A percentile compares a stretch with the other conserved stretches of the same genome.
phyloP scores from a whole-genome alignment of 2,113 vertebrate genomes.

The Triplophysa tibetana region DNA sequence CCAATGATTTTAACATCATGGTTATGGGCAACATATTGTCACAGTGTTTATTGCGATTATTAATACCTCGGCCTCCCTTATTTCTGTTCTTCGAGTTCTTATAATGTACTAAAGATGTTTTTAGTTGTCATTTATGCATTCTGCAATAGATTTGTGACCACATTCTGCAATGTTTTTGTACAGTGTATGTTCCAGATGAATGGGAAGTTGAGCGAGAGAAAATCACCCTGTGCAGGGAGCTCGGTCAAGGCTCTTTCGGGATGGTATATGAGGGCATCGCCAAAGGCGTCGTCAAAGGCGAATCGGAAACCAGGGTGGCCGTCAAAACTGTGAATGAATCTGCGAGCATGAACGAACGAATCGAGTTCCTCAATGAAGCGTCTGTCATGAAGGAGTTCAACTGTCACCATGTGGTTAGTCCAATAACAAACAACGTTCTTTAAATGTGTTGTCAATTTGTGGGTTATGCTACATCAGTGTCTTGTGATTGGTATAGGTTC shows the following conservation, averaged over 20 bases:
- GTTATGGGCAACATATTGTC: no score
- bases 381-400: constrained; percentile 99
- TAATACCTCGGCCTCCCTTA: no score
- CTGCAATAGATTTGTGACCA: not conserved
- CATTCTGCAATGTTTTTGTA: not conserved
- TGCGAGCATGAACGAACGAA: constrained; percentile 94
- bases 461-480: not conserved
- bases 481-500: constrained; percentile 79
- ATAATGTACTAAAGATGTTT: not conserved
- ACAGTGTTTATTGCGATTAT: no score
- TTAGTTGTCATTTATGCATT: not conserved
- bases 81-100: no score
- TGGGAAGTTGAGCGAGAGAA: constrained; percentile 98
- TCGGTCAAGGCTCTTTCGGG: constrained; percentile 97
- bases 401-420: constrained; percentile 94
- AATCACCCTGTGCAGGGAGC: constrained; percentile 89
- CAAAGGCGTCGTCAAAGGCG: constrained; percentile 95
- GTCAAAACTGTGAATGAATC: constrained; percentile 98
- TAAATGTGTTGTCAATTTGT: not conserved
- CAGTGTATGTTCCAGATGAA: constrained; percentile 96
- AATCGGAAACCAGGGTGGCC: constrained; percentile 89
- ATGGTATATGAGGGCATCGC: constrained; percentile 98
- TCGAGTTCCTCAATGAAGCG: constrained; percentile 97
- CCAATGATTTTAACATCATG: no score
- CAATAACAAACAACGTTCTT: no score